Conservation (phyloP, 1,140 invertebrate species). For the Lanistes nyassanus region DNA sequence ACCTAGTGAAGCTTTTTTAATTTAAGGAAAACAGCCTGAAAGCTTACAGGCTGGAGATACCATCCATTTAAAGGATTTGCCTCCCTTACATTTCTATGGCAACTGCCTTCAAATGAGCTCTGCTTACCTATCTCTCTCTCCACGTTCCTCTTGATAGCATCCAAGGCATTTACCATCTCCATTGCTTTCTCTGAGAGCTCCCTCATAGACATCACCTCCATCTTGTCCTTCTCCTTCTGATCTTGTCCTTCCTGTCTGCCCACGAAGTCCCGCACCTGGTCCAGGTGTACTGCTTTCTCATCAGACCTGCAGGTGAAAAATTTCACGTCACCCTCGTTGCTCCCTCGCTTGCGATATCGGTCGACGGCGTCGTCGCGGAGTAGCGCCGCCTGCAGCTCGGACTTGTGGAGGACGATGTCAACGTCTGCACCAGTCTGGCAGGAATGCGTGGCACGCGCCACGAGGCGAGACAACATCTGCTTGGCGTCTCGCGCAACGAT, state of each 20-base stretch:
- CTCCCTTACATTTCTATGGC: too few relatives aligned
- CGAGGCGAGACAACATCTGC: not conserved
- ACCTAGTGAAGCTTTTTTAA: too few relatives aligned
- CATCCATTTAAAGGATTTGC: too few relatives aligned
- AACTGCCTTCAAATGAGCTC: too few relatives aligned
- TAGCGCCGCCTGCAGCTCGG: conserved; percentile 20
- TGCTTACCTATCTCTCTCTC: too few relatives aligned
- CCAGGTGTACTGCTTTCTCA: not conserved
- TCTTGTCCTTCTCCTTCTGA: too few relatives aligned
- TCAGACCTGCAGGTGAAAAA: not conserved
- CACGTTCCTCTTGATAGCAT: too few relatives aligned
- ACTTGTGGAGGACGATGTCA: not conserved
- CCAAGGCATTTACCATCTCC: too few relatives aligned
- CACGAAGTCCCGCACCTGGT: conserved; percentile 3
- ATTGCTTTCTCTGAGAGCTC: too few relatives aligned
- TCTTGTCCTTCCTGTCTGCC: not conserved
- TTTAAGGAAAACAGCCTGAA: too few relatives aligned
- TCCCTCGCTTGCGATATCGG: not conserved
- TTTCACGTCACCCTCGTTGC: not conserved
- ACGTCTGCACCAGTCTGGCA: not conserved
- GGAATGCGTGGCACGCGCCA: not conserved
- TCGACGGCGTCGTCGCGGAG: not conserved
- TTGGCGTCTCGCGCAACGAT: not conserved
- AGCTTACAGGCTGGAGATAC: too few relatives aligned
- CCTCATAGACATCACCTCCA: too few relatives aligned